Conservation (phyloP, 30 jellyfish, hydroid and myxozoan species). For the Hydra vulgaris region DNA sequence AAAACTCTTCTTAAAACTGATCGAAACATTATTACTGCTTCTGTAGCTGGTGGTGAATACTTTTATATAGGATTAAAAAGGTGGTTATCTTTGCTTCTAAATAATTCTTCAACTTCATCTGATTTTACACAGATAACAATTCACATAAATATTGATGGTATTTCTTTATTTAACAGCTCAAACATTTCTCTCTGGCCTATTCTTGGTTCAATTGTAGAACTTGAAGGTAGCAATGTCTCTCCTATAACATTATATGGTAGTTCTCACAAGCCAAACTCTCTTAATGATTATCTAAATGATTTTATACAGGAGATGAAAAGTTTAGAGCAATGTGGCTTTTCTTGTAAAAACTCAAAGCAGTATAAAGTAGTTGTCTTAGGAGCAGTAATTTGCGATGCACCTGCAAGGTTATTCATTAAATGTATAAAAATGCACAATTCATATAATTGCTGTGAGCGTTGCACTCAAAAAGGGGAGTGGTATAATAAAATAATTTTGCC, state of each 20-base stretch:
- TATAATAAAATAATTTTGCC: neutral
- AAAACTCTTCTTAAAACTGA: constrained; percentile 22
- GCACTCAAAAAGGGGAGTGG: neutral
- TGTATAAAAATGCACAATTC: neutral
- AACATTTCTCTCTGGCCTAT: constrained; percentile 26
- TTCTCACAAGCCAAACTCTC: constrained; percentile 23
- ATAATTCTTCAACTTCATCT: neutral
- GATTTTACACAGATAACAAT: neutral
- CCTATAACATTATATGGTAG: constrained; percentile 28
- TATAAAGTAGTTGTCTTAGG: neutral
- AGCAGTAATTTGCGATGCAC: constrained; percentile 27
- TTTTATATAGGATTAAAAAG: constrained; percentile 6
- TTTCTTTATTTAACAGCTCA: constrained; percentile 18
- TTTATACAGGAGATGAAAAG: constrained; percentile 4
- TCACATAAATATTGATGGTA: constrained; percentile 23
- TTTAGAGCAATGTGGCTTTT: constrained; percentile 4
- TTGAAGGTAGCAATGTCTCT: constrained; percentile 6
- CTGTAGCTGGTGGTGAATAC: constrained; percentile 18
- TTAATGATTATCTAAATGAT: constrained; percentile 16
- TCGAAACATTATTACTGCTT: neutral
- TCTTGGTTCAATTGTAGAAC: constrained; percentile 4
- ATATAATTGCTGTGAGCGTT: neutral
- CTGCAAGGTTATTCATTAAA: neutral
- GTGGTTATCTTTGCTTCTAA: neutral
- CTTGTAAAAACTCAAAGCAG: neutral